These are phyloP conservation scores for Tricholauxania praeusta DNA, from an alignment of 2,888 invertebrate genomes.

Conservation along the genomic window DNA sequence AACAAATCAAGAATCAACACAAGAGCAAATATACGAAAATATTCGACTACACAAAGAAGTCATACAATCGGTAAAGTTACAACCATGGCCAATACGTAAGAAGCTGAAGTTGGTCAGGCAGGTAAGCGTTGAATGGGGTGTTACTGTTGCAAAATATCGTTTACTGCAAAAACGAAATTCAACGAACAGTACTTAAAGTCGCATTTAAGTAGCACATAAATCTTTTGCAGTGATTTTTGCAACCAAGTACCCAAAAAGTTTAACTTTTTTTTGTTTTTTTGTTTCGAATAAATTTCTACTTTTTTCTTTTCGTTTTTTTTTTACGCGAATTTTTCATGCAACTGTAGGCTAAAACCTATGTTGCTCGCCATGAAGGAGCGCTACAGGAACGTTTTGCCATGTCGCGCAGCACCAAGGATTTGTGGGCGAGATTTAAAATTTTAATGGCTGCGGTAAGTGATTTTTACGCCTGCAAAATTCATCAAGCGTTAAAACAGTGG, in stretches of 20 bases:
- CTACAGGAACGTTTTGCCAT: conserved; percentile 90
- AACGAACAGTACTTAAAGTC: neutral
- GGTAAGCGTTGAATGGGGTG: conserved; percentile 62
- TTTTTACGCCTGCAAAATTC: conserved; percentile 55
- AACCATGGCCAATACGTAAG: conserved; percentile 85
- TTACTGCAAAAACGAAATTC: neutral
- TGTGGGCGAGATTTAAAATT: conserved; percentile 86
- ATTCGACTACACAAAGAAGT: conserved; percentile 93
- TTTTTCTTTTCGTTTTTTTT: conserved; percentile 25
- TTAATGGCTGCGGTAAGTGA: conserved; percentile 80
- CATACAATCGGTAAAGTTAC: conserved; percentile 85
- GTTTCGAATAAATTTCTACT: conserved; percentile 5
- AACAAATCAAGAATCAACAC: conserved; percentile 73
- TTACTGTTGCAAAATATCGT: neutral
- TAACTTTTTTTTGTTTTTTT: conserved; percentile 12
- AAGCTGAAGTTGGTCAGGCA: conserved; percentile 85
- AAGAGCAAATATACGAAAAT: conserved; percentile 92
- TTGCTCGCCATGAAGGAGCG: conserved; percentile 90
- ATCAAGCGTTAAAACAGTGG: conserved; percentile 50
- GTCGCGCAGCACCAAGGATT: conserved; percentile 86
- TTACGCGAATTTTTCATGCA: conserved; percentile 34
- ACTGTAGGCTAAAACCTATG: conserved; percentile 83
- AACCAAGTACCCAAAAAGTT: conserved; percentile 7
- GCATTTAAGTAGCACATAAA: conserved; percentile 24
- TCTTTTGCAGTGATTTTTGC: conserved; percentile 10